Base-by-base conservation (phyloP, 2,888 invertebrate genomes). In the Helleia helle region DNA sequence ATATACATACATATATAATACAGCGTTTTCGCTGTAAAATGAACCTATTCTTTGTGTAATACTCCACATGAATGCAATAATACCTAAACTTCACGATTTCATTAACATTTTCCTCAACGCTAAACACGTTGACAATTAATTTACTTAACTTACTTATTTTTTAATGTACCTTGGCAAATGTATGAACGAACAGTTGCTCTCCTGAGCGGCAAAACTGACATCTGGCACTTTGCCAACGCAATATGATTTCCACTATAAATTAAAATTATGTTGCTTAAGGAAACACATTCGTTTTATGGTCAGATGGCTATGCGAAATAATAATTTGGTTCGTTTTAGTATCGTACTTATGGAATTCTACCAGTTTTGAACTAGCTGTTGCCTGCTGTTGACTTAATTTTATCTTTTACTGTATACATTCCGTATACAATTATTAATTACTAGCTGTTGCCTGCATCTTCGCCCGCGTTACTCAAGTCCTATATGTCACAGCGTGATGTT, bases 161-260 rank as follows among this genome's bases (percentile, higher is more conserved):
- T 34, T 22, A 34, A 34, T 18, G 34, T 34, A 9, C 34, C 18
- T 34, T 22, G 12, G 18, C 34, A 12, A 34, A 34, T 18, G 8
- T 34, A 22, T 12, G 18, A 11, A 34, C 34, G 22, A 22, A 18
- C 18, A 11, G 18, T 18, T 18, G 34, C 15, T 6, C 17, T 12
- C 18, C 11, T 9, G 34, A 15, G 12, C 7, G 11, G 31, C 22
- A 4, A 12, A 34, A 34, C 18, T 18, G 34, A 34, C 18, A 12
- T 34, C 22, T 34, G 34, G 34, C 9, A 11, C 11, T 18, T 18
- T 18, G 34, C 34, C 18, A 34, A 8, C 22, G 34, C 11, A 22
- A 8, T 34, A 34, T 34, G 34, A 34, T 34, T 34, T 34, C 22
- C 34, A 22, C 34, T 34, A 34, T 34, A 34, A 34, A 34, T 34